Evolutionary conservation across 2,113 vertebrate species (phyloP).

Genomic region (Lethenteron reissneri): DNA sequence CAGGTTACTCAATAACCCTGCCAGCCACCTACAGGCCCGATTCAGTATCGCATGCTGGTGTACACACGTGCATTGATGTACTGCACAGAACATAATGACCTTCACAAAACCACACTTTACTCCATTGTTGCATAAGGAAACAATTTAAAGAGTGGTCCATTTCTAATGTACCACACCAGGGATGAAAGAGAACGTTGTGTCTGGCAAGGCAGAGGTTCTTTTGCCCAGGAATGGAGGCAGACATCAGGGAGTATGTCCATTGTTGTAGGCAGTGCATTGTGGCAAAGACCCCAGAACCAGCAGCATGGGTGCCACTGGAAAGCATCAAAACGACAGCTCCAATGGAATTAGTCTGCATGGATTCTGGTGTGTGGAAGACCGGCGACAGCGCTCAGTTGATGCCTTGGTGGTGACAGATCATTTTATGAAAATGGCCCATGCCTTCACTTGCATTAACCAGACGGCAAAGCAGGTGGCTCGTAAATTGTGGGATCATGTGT

Average conservation of each 20-base stretch:
- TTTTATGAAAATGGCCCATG: constrained; percentile 8
- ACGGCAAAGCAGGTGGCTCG: constrained; percentile 9
- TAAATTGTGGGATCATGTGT: constrained; percentile 7
- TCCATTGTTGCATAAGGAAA: no score
- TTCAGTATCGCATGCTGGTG: no score
- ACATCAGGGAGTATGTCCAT: constrained; percentile 9
- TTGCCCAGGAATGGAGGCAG: constrained; percentile 9
- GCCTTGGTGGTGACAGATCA: constrained; percentile 7
- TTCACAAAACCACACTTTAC: no score
- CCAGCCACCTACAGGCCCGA: no score
- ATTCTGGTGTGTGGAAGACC: constrained; percentile 8
- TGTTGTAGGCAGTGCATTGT: constrained; percentile 9
- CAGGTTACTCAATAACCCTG: no score
- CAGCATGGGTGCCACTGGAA: constrained; percentile 9
- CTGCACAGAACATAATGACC: no score
- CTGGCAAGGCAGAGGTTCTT: constrained; percentile 11
- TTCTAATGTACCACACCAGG: no score
- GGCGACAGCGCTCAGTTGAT: constrained; percentile 8
- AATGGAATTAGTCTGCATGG: constrained; percentile 4
- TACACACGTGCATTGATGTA: no score
- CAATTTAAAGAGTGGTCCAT: no score
- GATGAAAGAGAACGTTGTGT: no score
- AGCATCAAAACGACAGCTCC: neutral
- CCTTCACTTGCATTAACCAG: constrained; percentile 8
- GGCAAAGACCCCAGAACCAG: constrained; percentile 7